Evolutionary conservation across 2,888 invertebrate genomes (phyloP), one percentile per base, ranked within the genome.

Genomic region (Drosophila melanosoma): DNA sequence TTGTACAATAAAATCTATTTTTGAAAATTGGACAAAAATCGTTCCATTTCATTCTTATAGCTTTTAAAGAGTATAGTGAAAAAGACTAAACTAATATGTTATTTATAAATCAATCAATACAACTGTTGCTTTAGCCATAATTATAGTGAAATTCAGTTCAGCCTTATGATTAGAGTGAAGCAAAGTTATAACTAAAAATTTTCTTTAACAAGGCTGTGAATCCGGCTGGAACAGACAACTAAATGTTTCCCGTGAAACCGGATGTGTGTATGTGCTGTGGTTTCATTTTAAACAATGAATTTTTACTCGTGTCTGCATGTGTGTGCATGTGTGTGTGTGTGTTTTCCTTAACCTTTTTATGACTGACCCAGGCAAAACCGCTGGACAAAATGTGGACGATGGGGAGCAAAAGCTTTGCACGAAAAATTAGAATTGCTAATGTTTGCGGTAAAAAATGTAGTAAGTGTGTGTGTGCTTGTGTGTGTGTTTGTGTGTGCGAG

Each of bases 381-480:
- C 81, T 53, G 68, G 69, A 60, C 62, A 69, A 68, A 83, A 83
- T 56, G 52, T 70, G 56, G 58, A 67, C 48, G 71, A 63, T 54
- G 59, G 71, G 71, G 35, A 61, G 69, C 51, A 54, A 75, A 62
- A 62, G 79, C 82, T 66, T 65, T 76, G 82, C 76, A 82, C 86
- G 80, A 82, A 72, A 85, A 82, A 82, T 82, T 82, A 82, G 82
- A 85, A 82, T 85, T 82, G 82, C 82, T 85, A 82, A 82, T 82
- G 82, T 85, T 82, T 82, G 82, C 76, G 82, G 82, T 82, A 82
- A 85, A 85, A 85, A 82, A 85, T 79, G 52, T 53, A 63, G 63
- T 62, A 74, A 59, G 33, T 23, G 42, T 52, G 57, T 70, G 45
- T 23, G 38, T 36, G 42, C 38, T 57, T 48, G 70, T 51, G 58